Evolutionary conservation across 1,140 invertebrate species (phyloP).

Genomic region (Nebria ingens): DNA sequence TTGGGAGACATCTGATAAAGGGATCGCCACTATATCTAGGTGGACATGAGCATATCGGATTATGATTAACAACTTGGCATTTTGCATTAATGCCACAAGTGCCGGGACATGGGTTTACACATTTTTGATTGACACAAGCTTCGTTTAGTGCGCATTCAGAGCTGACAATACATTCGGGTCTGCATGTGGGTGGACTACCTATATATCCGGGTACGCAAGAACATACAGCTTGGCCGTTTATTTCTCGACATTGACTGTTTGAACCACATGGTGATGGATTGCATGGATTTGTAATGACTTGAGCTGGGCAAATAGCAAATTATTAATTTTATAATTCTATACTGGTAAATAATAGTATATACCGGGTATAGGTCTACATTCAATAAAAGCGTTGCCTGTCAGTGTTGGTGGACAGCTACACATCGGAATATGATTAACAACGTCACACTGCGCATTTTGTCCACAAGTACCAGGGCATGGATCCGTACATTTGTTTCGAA

Average conservation of each 20-base stretch:
- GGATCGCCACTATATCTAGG: slow-evolving; percentile 50
- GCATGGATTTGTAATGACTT: slow-evolving; percentile 33
- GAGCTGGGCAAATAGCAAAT: slow-evolving; percentile 11
- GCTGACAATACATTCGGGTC: slow-evolving; percentile 47
- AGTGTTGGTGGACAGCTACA: slow-evolving; percentile 54
- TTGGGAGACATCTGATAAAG: slow-evolving; percentile 43
- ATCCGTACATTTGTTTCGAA: slow-evolving; percentile 57
- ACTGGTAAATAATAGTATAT: slow-evolving; percentile 28
- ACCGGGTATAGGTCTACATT: slow-evolving; percentile 41
- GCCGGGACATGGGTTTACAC: slow-evolving; percentile 49
- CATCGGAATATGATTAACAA: slow-evolving; percentile 64
- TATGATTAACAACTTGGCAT: slow-evolving; percentile 52
- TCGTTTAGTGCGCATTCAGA: slow-evolving; percentile 43
- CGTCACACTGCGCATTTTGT: slow-evolving; percentile 54
- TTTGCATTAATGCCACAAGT: slow-evolving; percentile 51
- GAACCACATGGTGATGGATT: slow-evolving; percentile 48
- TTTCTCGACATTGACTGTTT: slow-evolving; percentile 49
- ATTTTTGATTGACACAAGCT: slow-evolving; percentile 50
- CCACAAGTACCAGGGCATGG: slow-evolving; percentile 64
- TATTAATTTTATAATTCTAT: not conserved
- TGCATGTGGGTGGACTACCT: slow-evolving; percentile 49
- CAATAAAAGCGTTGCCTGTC: slow-evolving; percentile 63
- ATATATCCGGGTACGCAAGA: slow-evolving; percentile 48
- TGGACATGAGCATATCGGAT: slow-evolving; percentile 53
- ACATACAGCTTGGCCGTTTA: slow-evolving; percentile 48